A percentile compares a stretch with the other conserved stretches of the same genome.
These are phyloP conservation scores for Leptopilina drosophilae DNA, from an alignment of 2,888 invertebrate species.

Conservation along the genomic window DNA sequence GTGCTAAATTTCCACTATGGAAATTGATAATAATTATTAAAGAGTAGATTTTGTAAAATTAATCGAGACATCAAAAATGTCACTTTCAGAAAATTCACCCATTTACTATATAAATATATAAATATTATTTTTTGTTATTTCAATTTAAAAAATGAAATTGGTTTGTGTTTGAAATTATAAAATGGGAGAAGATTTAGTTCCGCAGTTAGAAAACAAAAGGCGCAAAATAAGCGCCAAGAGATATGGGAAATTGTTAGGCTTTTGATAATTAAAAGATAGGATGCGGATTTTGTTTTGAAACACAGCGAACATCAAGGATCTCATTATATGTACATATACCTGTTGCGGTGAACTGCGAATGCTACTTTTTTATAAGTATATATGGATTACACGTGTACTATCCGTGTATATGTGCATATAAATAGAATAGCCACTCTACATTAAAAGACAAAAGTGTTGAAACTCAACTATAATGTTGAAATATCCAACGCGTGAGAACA, in stretches of 20 bases:
- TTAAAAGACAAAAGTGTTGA: conserved; percentile 23
- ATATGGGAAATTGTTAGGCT: neutral
- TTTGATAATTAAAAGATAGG: conserved; percentile 16
- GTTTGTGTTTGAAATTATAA: neutral
- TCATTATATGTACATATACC: conserved; percentile 1
- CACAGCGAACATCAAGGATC: conserved; percentile 10
- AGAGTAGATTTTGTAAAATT: no score
- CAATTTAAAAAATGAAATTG: no score
- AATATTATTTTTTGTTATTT: no score
- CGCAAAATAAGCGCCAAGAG: neutral
- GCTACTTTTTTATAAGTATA: neutral
- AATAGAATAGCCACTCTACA: neutral
- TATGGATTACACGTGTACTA: neutral
- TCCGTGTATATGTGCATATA: neutral
- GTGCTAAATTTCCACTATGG: no score
- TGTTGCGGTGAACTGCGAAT: neutral
- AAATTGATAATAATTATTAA: no score
- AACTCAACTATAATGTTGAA: conserved; percentile 19
- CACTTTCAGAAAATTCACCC: no score
- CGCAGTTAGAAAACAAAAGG: conserved; percentile 15
- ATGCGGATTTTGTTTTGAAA: conserved; percentile 17
- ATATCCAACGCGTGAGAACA: conserved; percentile 24
- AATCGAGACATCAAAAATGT: no score
- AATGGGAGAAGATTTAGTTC: conserved; percentile 11
- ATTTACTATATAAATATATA: no score